Percentiles rank a stretch among this genome's conserved stretches.
Evolutionary conservation across 2,113 vertebrate genomes (phyloP).

Genomic region (Morone saxatilis): DNA sequence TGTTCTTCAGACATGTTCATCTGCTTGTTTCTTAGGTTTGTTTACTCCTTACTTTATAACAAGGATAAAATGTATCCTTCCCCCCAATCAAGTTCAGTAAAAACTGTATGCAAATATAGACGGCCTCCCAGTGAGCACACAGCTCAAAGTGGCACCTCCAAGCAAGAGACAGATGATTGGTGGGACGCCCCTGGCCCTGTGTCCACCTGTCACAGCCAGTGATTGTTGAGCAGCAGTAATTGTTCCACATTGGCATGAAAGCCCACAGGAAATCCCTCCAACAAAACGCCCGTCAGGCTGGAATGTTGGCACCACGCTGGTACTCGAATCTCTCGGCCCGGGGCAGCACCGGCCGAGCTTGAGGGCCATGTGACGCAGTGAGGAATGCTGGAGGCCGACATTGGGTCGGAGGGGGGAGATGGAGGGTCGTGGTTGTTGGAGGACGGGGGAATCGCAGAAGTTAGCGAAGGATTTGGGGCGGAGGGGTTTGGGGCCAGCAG

Average conservation of each 20-base stretch:
- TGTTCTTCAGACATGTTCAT: not conserved
- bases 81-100: not conserved
- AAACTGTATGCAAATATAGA: not conserved
- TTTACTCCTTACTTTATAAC: not conserved
- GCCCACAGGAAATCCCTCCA: slow-evolving; percentile 80
- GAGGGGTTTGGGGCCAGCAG: slow-evolving; percentile 55
- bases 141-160: slow-evolving; percentile 27
- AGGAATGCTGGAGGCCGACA: slow-evolving; percentile 68
- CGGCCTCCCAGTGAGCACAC: slow-evolving; percentile 20
- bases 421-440: slow-evolving; percentile 35
- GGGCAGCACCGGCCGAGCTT: slow-evolving; percentile 42
- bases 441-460: slow-evolving; percentile 52
- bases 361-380: slow-evolving; percentile 63
- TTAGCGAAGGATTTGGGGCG: slow-evolving; percentile 51
- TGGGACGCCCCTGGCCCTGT: slow-evolving; percentile 33
- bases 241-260: slow-evolving; percentile 72
- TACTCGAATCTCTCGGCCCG: slow-evolving; percentile 44
- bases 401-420: slow-evolving; percentile 18
- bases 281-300: slow-evolving; percentile 76
- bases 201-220: slow-evolving; percentile 71
- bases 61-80: not conserved
- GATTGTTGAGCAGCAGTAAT: slow-evolving; percentile 72
- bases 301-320: slow-evolving; percentile 78
- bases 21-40: not conserved
- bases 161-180: slow-evolving; percentile 24